phyloP scores from a whole-genome alignment of 2,113 vertebrate species.

The Miniopterus natalensis region DNA sequence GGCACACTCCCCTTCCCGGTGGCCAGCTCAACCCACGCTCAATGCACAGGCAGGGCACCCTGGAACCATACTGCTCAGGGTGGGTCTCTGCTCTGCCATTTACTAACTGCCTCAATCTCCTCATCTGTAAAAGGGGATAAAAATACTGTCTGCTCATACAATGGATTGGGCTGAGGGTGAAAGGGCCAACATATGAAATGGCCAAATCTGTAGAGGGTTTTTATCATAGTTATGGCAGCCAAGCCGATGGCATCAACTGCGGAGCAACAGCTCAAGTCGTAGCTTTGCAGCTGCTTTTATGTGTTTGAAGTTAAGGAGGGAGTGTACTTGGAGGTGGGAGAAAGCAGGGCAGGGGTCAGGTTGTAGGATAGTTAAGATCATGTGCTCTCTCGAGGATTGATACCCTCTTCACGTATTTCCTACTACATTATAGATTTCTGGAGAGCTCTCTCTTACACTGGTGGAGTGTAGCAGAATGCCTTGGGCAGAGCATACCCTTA shows the following conservation, averaged over 20 bases:
- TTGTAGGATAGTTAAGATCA: too few relatives aligned
- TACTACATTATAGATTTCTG: neutral
- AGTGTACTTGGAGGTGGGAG: neutral
- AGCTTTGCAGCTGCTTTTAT: neutral
- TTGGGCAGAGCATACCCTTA: neutral
- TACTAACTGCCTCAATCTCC: neutral
- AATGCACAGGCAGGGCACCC: neutral
- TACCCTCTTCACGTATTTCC: neutral
- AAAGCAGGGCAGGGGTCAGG: neutral
- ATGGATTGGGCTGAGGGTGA: neutral
- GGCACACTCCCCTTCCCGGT: accelerated
- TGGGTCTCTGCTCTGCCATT: neutral
- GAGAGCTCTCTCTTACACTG: neutral
- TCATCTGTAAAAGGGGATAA: neutral
- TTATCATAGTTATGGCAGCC: neutral
- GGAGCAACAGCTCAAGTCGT: neutral
- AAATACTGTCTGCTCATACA: neutral
- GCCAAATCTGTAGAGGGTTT: neutral
- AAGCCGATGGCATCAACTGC: neutral
- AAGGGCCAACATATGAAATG: accelerated
- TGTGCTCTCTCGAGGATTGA: neutral
- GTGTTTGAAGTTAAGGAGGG: neutral
- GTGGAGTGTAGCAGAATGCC: too few relatives aligned
- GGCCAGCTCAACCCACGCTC: neutral
- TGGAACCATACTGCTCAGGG: neutral